phyloP scores from a whole-genome alignment of 1,140 invertebrate genomes.

The Lepidostoma basale region DNA sequence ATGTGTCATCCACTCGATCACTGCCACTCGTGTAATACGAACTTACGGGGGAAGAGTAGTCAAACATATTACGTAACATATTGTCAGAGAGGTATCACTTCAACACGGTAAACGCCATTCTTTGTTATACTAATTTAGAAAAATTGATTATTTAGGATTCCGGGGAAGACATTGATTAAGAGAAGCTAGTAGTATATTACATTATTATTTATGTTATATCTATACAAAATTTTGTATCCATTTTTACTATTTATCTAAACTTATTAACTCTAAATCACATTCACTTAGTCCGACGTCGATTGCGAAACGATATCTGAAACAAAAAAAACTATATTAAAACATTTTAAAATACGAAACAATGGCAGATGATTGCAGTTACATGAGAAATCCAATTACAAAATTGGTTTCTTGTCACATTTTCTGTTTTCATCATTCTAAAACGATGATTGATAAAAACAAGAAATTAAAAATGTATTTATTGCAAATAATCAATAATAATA shows the following conservation, averaged over 20 bases:
- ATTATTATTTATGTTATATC: neutral
- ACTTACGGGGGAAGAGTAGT: conserved; percentile 40
- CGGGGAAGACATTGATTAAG: conserved; percentile 28
- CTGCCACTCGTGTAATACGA: conserved; percentile 42
- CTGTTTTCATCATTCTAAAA: too few species aligned
- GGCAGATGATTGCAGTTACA: too few species aligned
- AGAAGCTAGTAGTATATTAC: too few species aligned
- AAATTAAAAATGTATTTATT: too few species aligned
- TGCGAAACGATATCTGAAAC: neutral
- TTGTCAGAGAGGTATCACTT: conserved; percentile 12
- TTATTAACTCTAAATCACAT: conserved; percentile 3
- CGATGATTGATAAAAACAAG: too few species aligned
- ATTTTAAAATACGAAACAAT: too few species aligned
- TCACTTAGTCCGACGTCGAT: neutral
- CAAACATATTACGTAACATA: conserved; percentile 43
- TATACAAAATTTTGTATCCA: neutral
- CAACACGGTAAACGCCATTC: neutral
- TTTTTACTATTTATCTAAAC: neutral
- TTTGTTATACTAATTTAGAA: conserved; percentile 17
- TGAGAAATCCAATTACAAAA: too few species aligned
- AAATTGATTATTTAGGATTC: conserved; percentile 6
- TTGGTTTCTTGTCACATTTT: too few species aligned
- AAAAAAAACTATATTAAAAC: too few species aligned
- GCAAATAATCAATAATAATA: too few species aligned
- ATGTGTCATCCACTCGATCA: conserved; percentile 40